These are phyloP conservation scores for Nasonovia ribisnigri DNA, from an alignment of 2,888 invertebrate genomes.

Conservation along the genomic window DNA sequence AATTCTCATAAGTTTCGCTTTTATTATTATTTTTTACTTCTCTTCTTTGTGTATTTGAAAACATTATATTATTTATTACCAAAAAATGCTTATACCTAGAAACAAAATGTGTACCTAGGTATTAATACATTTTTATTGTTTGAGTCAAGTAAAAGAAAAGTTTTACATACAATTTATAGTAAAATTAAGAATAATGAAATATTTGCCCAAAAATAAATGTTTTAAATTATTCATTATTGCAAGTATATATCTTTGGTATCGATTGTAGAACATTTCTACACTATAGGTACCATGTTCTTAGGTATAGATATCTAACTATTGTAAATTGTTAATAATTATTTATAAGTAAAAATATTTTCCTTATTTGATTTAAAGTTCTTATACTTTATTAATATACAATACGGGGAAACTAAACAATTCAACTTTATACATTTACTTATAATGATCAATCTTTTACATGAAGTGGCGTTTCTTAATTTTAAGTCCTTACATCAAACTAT, in stretches of 20 bases:
- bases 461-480: background rate
- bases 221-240: no score
- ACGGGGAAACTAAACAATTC: background rate
- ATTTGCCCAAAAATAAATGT: no score
- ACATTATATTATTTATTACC: background rate
- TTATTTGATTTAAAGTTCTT: no score
- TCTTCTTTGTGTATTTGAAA: background rate
- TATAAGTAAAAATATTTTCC: no score
- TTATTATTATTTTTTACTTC: background rate
- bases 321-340: no score
- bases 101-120: background rate
- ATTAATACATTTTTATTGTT: background rate
- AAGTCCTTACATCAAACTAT: background rate
- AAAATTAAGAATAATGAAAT: no score
- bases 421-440: background rate
- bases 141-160: background rate
- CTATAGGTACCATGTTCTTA: no score
- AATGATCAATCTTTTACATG: no score
- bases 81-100: background rate
- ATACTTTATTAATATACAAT: background rate
- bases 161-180: no score
- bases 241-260: no score
- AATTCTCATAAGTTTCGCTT: background rate
- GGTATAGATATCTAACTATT: no score
- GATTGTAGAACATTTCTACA: no score